Percentiles rank a stretch among this genome's conserved stretches.
These are phyloP conservation scores for Phyllopteryx taeniolatus DNA, from an alignment of 2,113 vertebrate genomes.

Conservation along the genomic window DNA sequence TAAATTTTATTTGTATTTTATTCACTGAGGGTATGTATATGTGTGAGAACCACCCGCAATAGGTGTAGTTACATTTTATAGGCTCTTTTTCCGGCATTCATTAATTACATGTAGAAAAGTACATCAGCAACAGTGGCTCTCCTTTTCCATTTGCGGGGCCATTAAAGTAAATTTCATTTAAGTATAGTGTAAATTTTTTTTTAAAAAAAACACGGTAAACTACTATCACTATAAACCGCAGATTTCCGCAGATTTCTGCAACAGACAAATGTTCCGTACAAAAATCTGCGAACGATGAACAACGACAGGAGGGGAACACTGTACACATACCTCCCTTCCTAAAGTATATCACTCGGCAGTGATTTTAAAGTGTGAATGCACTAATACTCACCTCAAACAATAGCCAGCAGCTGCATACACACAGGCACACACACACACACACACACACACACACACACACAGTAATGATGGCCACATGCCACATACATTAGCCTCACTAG, in stretches of 20 bases:
- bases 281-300: not conserved
- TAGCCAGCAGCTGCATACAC: slow-evolving; percentile 37
- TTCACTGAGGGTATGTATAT: too few relatives aligned
- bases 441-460: not conserved
- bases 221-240: too few relatives aligned
- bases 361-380: slow-evolving; percentile 11
- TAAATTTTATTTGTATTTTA: too few relatives aligned
- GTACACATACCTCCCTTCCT: not conserved
- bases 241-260: not conserved
- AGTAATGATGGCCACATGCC: slow-evolving; percentile 8
- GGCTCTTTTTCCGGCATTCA: too few relatives aligned
- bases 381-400: slow-evolving; percentile 26
- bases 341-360: slow-evolving; percentile 4
- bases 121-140: too few relatives aligned
- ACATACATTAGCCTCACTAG: slow-evolving; percentile 10
- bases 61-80: too few relatives aligned
- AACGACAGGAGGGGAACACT: not conserved
- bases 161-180: too few relatives aligned
- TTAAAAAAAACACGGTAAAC: too few relatives aligned
- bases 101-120: too few relatives aligned
- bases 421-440: slow-evolving; percentile 20
- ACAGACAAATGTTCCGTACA: not conserved
- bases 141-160: too few relatives aligned
- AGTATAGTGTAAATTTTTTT: too few relatives aligned
- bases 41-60: too few relatives aligned